Evolutionary conservation across 1,140 invertebrate genomes (phyloP).

Genomic region (Anthonomus grandis): DNA sequence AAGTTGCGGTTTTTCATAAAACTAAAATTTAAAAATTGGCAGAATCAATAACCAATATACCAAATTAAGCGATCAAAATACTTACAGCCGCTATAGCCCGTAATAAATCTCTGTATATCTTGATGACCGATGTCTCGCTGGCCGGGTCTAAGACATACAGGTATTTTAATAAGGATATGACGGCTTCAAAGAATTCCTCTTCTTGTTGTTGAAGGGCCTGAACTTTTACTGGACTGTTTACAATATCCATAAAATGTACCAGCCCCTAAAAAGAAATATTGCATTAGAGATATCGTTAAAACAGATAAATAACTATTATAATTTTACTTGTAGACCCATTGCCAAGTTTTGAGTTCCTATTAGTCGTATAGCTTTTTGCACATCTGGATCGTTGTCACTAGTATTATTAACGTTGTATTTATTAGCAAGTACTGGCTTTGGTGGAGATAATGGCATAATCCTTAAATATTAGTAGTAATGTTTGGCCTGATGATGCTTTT

Average conservation of each 20-base stretch:
- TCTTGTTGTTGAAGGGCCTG: constrained; percentile 68
- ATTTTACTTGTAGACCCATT: constrained; percentile 34
- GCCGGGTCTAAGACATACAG: constrained; percentile 53
- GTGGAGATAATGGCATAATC: constrained; percentile 26
- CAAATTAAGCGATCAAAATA: neutral
- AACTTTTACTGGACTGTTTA: constrained; percentile 52
- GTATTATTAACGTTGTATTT: constrained; percentile 5
- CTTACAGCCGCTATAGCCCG: constrained; percentile 63
- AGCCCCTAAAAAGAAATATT: constrained; percentile 59
- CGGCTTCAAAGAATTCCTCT: constrained; percentile 68
- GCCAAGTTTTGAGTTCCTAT: constrained; percentile 66
- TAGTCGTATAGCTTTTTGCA: constrained; percentile 58
- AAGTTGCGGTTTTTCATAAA: constrained; percentile 61
- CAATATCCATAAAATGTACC: constrained; percentile 60
- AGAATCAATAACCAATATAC: neutral
- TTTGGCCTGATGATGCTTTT: no score
- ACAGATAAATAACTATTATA: neutral
- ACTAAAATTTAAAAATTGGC: constrained; percentile 52
- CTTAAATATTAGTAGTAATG: no score
- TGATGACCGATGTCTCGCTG: constrained; percentile 49
- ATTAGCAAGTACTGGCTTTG: constrained; percentile 22
- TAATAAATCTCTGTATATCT: constrained; percentile 61
- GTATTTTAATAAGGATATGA: constrained; percentile 68
- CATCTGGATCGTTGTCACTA: constrained; percentile 3
- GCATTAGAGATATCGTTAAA: neutral